phyloP scores from a whole-genome alignment of 2,797 vertebrate genomes.

The Micropoecilia bifurca region DNA sequence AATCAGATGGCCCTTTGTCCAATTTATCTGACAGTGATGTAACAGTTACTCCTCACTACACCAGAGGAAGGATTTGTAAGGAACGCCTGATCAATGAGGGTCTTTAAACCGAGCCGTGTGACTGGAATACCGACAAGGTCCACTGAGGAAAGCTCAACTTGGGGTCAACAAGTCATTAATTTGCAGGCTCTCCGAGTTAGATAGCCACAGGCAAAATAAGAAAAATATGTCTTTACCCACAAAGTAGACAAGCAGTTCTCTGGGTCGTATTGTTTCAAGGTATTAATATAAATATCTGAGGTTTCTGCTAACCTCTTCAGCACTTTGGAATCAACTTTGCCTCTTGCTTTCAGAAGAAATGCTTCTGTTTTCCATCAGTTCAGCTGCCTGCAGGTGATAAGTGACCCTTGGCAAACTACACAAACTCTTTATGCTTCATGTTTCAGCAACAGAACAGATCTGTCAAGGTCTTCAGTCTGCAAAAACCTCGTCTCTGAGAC shows the following conservation, averaged over 20 bases:
- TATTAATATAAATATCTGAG: slow-evolving; percentile 53
- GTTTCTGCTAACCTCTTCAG: slow-evolving; percentile 31
- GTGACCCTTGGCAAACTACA: neutral
- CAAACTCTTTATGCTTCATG: neutral
- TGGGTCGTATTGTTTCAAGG: neutral
- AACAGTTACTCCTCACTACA: slow-evolving; percentile 59
- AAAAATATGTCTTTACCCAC: slow-evolving; percentile 35
- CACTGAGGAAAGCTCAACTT: slow-evolving; percentile 38
- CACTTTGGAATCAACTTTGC: neutral
- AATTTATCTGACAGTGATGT: slow-evolving; percentile 66
- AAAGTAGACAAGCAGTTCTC: slow-evolving; percentile 32
- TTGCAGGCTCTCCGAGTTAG: slow-evolving; percentile 25
- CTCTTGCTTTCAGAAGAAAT: neutral
- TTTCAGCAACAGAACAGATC: neutral
- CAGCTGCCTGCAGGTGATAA: neutral
- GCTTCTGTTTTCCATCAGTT: neutral
- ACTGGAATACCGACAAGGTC: slow-evolving; percentile 62
- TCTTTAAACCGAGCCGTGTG: slow-evolving; percentile 65
- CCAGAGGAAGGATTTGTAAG: slow-evolving; percentile 49
- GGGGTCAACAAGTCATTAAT: slow-evolving; percentile 44
- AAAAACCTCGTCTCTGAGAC: neutral
- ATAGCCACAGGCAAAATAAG: slow-evolving; percentile 36
- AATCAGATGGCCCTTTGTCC: slow-evolving; percentile 59
- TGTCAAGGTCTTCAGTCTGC: neutral
- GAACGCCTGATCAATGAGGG: slow-evolving; percentile 73